A percentile compares a stretch with the other conserved stretches of the same genome.
Evolutionary conservation across 53 echinoderm and acorn worm genomes (phyloP).

Genomic region (Paracentrotus lividus): DNA sequence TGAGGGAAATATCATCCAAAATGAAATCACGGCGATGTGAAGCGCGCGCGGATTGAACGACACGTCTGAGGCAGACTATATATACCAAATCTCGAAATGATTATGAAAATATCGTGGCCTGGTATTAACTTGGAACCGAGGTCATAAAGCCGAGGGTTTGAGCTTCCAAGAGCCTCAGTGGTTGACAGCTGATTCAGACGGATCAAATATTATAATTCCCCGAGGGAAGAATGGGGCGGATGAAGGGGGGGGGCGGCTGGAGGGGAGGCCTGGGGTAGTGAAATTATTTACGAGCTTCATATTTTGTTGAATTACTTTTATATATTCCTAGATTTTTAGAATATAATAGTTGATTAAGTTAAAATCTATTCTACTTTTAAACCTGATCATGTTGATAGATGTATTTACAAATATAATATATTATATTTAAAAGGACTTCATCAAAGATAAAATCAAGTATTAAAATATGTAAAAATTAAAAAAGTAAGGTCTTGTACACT

Average conservation of each 20-base stretch:
- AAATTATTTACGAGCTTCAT: neutral
- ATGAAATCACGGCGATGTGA: neutral
- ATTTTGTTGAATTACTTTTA: too few relatives aligned
- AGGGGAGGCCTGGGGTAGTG: neutral
- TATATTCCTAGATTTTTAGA: too few relatives aligned
- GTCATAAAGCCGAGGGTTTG: neutral
- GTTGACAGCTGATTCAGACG: neutral
- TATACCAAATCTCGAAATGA: slow-evolving; percentile 1
- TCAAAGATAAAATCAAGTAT: too few relatives aligned
- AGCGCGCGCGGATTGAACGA: neutral
- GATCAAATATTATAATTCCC: neutral
- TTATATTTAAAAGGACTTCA: too few relatives aligned
- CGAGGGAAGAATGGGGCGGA: neutral
- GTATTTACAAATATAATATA: too few relatives aligned
- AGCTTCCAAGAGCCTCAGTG: neutral
- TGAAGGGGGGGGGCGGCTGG: neutral
- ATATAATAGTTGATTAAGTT: too few relatives aligned
- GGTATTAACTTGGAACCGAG: slow-evolving; percentile 24
- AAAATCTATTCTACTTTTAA: too few relatives aligned
- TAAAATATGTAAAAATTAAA: too few relatives aligned
- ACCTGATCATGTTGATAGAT: too few relatives aligned
- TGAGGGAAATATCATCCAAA: neutral
- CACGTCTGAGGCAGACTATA: neutral
- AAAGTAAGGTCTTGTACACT: too few relatives aligned
- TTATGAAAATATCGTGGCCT: slow-evolving; percentile 5